These are phyloP conservation scores for Oreochromis grahami DNA, from an alignment of 2,797 vertebrate genomes.

Conservation along the genomic window DNA sequence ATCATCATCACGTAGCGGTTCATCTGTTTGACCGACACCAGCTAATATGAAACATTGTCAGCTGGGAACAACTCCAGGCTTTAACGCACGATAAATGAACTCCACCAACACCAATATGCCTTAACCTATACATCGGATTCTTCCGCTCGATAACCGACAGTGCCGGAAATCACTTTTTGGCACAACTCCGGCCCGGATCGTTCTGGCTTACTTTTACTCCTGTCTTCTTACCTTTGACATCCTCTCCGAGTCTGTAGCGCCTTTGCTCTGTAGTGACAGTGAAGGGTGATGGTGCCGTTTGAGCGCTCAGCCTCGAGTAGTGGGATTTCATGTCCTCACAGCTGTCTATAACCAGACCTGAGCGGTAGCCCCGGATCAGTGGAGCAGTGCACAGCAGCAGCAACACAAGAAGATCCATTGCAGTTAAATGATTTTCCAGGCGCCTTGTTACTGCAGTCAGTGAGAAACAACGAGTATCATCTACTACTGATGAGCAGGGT, in stretches of 20 bases:
- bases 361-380: too few species aligned
- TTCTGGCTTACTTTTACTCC: neutral
- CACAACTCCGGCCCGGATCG: neutral
- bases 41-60: neutral
- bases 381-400: too few species aligned
- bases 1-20: rapidly evolving
- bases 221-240: slow-evolving; percentile 64
- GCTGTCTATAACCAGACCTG: too few species aligned
- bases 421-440: too few species aligned
- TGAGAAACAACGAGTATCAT: too few species aligned
- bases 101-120: rapidly evolving
- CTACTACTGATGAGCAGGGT: neutral
- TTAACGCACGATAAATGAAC: neutral
- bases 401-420: too few species aligned
- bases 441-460: too few species aligned
- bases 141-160: neutral
- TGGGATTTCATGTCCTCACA: too few species aligned
- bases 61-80: rapidly evolving
- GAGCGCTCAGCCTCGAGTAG: neutral
- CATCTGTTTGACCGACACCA: neutral
- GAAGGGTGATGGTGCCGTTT: slow-evolving; percentile 45
- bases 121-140: neutral
- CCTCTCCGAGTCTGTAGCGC: slow-evolving; percentile 46
- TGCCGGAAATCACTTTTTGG: too few species aligned
- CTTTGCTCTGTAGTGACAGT: slow-evolving; percentile 23